phyloP scores from a whole-genome alignment of 2,888 invertebrate species.

The Tridacna crocea region DNA sequence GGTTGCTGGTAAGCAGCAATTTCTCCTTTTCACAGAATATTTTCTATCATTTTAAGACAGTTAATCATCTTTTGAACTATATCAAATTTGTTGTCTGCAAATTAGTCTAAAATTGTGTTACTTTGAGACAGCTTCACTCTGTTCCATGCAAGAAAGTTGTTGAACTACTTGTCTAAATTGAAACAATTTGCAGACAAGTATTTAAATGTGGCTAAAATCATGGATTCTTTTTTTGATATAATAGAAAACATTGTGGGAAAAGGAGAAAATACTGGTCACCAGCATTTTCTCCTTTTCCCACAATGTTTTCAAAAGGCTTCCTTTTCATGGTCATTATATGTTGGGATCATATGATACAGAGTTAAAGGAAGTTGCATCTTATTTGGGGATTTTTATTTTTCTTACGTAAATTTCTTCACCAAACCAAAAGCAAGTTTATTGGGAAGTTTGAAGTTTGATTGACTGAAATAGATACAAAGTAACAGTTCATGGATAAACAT shows the following conservation, averaged over 20 bases:
- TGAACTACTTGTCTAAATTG: neutral
- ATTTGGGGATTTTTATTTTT: neutral
- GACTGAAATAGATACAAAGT: too few relatives aligned
- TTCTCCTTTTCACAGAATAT: too few relatives aligned
- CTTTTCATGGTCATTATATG: neutral
- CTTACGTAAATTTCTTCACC: neutral
- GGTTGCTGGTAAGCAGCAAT: too few relatives aligned
- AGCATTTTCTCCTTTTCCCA: neutral
- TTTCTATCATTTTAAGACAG: too few relatives aligned
- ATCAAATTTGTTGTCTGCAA: too few relatives aligned
- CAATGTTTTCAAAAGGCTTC: neutral
- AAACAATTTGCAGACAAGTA: neutral
- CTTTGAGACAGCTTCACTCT: too few relatives aligned
- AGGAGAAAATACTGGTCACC: slow-evolving; percentile 5
- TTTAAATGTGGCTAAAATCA: neutral
- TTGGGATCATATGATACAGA: neutral
- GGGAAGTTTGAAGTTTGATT: too few relatives aligned
- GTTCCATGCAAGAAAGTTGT: too few relatives aligned
- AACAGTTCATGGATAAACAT: too few relatives aligned
- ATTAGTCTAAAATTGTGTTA: too few relatives aligned
- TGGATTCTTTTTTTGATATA: neutral
- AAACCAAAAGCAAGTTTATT: too few relatives aligned
- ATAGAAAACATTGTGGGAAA: slow-evolving; percentile 7
- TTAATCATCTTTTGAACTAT: too few relatives aligned
- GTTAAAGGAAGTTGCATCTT: neutral